Base-by-base conservation (phyloP, 2,113 vertebrate genomes). In the Cyprinus carpio region DNA sequence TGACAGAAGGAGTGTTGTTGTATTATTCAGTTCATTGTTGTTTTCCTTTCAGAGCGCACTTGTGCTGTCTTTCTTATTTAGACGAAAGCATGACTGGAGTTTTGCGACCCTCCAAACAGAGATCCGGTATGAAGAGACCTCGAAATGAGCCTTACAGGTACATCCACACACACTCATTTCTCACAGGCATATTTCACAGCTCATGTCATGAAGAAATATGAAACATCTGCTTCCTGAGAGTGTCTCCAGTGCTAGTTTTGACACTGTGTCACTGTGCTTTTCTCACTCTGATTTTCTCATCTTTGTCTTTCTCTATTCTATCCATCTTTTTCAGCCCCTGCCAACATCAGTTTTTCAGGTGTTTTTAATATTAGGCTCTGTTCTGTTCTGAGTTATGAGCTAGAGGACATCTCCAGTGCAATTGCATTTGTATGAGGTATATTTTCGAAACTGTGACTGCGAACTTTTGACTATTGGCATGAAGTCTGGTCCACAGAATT, bases 81-180 rank as follows among this genome's bases (percentile, higher is more conserved):
- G 82, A 84, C 60, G 25, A 37, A 29, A 82, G 27, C 71, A 89
- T 87, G 87, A 84, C 85, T 5, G 87, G 85, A 20, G 87, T 87
- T 25, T 34, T 64, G 74, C 76, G 65, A 37, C 11, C 62, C 40
- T 78, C 43, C 65, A 81, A 80, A 29, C 79, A 84, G 18, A 84
- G 56, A 81, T 3, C 85, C n/a, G 72, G 85, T 34, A 29, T 69
- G 78, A 87, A 85, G 79, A 40, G 85, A 40, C 27, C 85, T 58
- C 84, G 83, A 20, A 54, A 58, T 49, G 65, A 86, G 40, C 62
- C 75, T 16, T 87, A 85, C 87, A 87, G 87, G 87, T 87, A 58
- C 8, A 20, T 34, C 23, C 40, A 75, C 40, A 31, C 20, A 49
- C 56, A 65, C 15, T 27, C 12, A 46, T 25, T 15, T 25, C 34